Percentiles rank a stretch among this genome's conserved stretches.
Evolutionary conservation across 1,140 invertebrate species (phyloP).

Genomic region (Drosophila erecta): DNA sequence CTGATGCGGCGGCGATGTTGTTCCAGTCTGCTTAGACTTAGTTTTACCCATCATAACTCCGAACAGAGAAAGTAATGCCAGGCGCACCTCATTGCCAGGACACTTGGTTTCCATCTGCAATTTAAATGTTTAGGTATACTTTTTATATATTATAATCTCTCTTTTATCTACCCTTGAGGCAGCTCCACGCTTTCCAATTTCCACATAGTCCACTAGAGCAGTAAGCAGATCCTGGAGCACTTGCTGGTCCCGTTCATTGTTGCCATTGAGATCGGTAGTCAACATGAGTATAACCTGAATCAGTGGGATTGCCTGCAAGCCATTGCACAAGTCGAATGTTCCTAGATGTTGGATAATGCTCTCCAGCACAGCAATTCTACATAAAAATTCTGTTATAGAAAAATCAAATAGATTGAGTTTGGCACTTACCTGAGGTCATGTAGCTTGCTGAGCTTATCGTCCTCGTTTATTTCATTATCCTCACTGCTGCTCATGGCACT

Average conservation of each 20-base stretch:
- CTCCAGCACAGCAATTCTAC: conserved; percentile 75
- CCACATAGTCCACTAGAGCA: conserved; percentile 91
- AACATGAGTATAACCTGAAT: conserved; percentile 96
- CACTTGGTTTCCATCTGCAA: conserved; percentile 85
- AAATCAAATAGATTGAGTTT: too few relatives aligned
- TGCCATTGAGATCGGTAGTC: conserved; percentile 94
- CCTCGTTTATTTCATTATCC: conserved; percentile 84
- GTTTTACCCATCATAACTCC: conserved; percentile 84
- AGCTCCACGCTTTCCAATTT: conserved; percentile 87
- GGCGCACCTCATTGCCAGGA: conserved; percentile 91
- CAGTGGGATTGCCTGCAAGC: conserved; percentile 94
- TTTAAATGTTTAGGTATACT: background rate
- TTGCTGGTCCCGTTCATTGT: conserved; percentile 91
- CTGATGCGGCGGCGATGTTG: conserved; percentile 85
- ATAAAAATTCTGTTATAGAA: background rate
- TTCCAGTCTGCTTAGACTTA: conserved; percentile 79
- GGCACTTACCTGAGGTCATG: conserved; percentile 87
- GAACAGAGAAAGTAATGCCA: conserved; percentile 93
- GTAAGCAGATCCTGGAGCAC: conserved; percentile 91
- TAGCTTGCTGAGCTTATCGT: conserved; percentile 86
- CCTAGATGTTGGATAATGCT: conserved; percentile 78
- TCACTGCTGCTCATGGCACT: conserved; percentile 75
- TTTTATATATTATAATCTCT: background rate
- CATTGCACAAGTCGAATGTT: conserved; percentile 85
- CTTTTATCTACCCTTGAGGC: conserved; percentile 56